Evolutionary conservation across 1,140 invertebrate species (phyloP).

Genomic region (Orius laevigatus): DNA sequence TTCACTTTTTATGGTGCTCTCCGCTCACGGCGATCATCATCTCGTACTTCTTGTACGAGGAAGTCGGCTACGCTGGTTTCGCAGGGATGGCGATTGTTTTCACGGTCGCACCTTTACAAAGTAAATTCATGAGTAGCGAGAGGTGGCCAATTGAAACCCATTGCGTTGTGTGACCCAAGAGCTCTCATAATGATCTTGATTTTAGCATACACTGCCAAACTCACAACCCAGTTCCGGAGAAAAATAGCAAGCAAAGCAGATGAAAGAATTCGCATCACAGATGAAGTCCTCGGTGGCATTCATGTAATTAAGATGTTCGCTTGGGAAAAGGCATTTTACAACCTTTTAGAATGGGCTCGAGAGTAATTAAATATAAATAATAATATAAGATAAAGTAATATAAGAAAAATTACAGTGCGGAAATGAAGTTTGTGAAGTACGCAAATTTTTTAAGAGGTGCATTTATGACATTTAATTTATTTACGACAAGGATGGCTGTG

Average conservation of each 20-base stretch:
- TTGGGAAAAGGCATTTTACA: conserved; percentile 55
- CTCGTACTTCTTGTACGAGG: conserved; percentile 41
- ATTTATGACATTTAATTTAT: conserved; percentile 54
- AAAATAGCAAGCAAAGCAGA: conserved; percentile 52
- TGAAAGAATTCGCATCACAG: conserved; percentile 57
- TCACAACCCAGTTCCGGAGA: conserved; percentile 42
- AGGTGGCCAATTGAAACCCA: no score
- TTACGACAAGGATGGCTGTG: conserved; percentile 10
- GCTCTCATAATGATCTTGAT: no score
- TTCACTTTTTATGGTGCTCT: conserved; percentile 46
- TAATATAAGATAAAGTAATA: background rate
- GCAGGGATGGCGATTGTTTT: conserved; percentile 51
- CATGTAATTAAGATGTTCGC: conserved; percentile 71
- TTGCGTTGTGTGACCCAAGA: no score
- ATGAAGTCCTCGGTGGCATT: conserved; percentile 54
- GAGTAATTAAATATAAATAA: conserved; percentile 29
- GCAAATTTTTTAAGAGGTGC: conserved; percentile 51
- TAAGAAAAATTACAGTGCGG: conserved; percentile 28
- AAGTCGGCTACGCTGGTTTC: conserved; percentile 45
- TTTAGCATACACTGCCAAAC: conserved; percentile 44
- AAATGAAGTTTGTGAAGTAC: conserved; percentile 42
- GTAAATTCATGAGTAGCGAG: no score
- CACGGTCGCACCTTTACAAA: conserved; percentile 54
- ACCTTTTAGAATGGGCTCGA: conserved; percentile 38
- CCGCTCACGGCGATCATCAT: conserved; percentile 44